A percentile compares a stretch with the other conserved stretches of the same genome.
phyloP scores from a whole-genome alignment of 2,113 vertebrate genomes.

The Ursus arctos region DNA sequence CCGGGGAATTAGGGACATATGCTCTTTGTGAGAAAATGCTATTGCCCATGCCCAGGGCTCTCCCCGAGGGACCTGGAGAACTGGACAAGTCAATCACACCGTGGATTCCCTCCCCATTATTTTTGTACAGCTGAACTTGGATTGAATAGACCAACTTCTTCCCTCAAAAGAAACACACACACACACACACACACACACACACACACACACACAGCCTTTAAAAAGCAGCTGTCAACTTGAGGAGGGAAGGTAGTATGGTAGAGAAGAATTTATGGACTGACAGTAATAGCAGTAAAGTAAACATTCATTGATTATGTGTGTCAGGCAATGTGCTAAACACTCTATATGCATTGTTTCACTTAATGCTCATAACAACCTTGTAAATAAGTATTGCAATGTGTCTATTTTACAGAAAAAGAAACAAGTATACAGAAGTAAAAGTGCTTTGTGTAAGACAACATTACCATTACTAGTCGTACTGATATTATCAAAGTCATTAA shows the following conservation, averaged over 20 bases:
- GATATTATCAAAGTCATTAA: not conserved
- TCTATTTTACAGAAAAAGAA: not conserved
- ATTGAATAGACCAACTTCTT: not conserved
- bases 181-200: not conserved
- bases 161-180: not conserved
- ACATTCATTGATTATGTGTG: not conserved
- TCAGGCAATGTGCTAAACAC: not conserved
- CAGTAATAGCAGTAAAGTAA: not conserved
- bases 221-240: not conserved
- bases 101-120: not conserved
- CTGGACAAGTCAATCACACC: not conserved
- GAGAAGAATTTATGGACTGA: not conserved
- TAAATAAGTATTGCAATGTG: not conserved
- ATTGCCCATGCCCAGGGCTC: not conserved
- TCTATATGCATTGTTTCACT: not conserved
- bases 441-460: not conserved
- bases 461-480: not conserved
- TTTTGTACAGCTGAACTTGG: not conserved
- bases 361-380: not conserved
- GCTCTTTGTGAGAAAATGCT: slow-evolving; percentile 43
- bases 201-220: not conserved
- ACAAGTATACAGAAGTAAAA: not conserved
- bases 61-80: not conserved
- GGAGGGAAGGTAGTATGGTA: not conserved
- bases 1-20: not conserved